These are phyloP conservation scores for Lineus longissimus DNA, from an alignment of 1,140 invertebrate genomes.

Conservation along the genomic window DNA sequence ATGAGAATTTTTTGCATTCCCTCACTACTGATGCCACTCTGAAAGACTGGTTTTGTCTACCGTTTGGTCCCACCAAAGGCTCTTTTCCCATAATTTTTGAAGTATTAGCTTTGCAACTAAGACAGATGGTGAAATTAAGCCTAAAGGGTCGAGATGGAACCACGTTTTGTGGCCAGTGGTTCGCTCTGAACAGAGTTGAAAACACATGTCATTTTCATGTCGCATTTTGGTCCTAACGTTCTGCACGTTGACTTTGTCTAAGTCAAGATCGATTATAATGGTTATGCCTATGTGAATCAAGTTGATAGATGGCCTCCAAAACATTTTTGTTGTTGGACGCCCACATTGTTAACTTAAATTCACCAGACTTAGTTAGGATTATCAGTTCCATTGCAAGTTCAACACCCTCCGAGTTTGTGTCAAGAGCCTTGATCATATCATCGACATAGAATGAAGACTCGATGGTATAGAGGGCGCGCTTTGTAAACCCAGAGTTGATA, in stretches of 20 bases:
- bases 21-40: constrained; percentile 17
- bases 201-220: too few species aligned
- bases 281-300: too few species aligned
- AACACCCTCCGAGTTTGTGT: too few species aligned
- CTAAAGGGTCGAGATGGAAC: constrained; percentile 30
- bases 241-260: too few species aligned
- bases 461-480: not conserved
- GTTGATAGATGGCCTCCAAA: too few species aligned
- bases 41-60: constrained; percentile 5
- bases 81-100: constrained; percentile 23
- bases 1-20: constrained; percentile 5
- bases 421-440: not conserved
- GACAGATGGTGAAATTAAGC: constrained; percentile 25
- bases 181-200: too few species aligned
- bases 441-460: not conserved
- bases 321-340: too few species aligned
- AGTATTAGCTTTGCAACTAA: constrained; percentile 24
- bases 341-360: too few species aligned
- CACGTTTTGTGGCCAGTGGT: constrained; percentile 19
- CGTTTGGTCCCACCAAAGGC: constrained; percentile 16
- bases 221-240: too few species aligned
- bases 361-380: too few species aligned
- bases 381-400: too few species aligned
- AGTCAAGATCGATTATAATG: too few species aligned
- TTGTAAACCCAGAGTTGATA: not conserved